phyloP scores from a whole-genome alignment of 2,888 invertebrate genomes.

The Gryllus longicercus region DNA sequence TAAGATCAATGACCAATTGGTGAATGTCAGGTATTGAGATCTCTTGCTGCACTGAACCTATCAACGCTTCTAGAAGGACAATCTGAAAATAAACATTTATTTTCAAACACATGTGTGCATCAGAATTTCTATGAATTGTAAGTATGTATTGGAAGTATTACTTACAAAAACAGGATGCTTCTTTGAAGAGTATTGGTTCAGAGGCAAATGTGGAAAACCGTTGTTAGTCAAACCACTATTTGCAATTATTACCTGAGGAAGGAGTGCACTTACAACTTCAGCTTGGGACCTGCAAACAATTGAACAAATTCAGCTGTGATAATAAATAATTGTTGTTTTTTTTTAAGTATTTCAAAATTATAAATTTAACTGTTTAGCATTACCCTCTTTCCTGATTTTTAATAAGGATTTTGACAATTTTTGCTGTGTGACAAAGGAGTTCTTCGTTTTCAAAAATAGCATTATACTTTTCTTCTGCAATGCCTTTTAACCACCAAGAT shows the following conservation, averaged over 20 bases:
- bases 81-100: slow-evolving; percentile 36
- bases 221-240: neutral
- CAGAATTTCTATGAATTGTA: too few species aligned
- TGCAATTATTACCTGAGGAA: slow-evolving; percentile 28
- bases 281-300: slow-evolving; percentile 32
- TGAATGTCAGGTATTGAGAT: slow-evolving; percentile 35
- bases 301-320: neutral
- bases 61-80: slow-evolving; percentile 40
- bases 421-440: slow-evolving; percentile 21
- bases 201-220: neutral
- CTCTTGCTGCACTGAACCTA: slow-evolving; percentile 38
- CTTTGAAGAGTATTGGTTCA: slow-evolving; percentile 25
- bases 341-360: neutral
- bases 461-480: neutral
- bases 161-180: slow-evolving; percentile 32
- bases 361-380: neutral
- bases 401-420: slow-evolving; percentile 24
- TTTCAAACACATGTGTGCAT: too few species aligned
- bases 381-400: slow-evolving; percentile 1
- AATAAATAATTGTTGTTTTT: neutral
- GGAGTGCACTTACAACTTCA: slow-evolving; percentile 24
- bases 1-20: slow-evolving; percentile 37
- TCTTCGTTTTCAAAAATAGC: slow-evolving; percentile 22
- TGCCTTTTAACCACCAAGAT: slow-evolving; percentile 32
- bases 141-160: neutral